A percentile compares a stretch with the other conserved stretches of the same genome.
These are phyloP conservation scores for Terebella lapidaria DNA, from an alignment of 2,888 invertebrate genomes.

Conservation along the genomic window DNA sequence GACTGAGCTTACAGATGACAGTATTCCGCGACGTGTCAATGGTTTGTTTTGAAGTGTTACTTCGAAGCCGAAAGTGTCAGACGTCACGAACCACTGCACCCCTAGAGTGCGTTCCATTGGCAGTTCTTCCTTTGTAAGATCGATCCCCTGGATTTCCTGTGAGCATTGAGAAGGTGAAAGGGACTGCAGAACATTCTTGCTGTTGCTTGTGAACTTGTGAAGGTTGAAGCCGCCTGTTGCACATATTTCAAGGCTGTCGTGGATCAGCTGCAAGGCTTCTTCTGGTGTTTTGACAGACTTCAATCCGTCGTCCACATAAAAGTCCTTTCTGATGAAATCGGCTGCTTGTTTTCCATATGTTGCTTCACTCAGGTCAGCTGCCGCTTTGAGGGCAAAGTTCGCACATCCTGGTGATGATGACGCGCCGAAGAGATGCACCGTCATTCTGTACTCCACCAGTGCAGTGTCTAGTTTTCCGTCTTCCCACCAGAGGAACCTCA, in stretches of 20 bases:
- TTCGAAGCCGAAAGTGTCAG: not conserved
- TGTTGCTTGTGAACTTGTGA: too few species aligned
- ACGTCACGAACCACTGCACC: not conserved
- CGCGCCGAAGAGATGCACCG: constrained; percentile 1
- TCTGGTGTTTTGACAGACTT: not conserved
- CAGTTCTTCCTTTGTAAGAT: not conserved
- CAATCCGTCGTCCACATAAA: constrained; percentile 4
- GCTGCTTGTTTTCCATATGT: not conserved
- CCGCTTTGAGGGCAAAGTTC: not conserved
- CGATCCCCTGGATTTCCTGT: not conserved
- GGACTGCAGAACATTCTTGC: not conserved
- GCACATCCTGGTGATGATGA: not conserved
- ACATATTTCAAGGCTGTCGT: not conserved
- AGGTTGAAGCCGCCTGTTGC: not conserved
- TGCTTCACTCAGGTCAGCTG: not conserved
- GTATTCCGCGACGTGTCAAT: not conserved
- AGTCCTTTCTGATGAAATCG: not conserved
- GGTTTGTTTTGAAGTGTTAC: not conserved
- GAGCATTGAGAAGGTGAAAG: not conserved
- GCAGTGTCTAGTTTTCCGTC: not conserved
- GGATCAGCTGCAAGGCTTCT: not conserved
- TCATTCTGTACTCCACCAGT: not conserved
- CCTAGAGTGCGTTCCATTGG: constrained; percentile 1
- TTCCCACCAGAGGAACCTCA: constrained; percentile 1
- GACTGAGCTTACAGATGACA: constrained; percentile 1